Evolutionary conservation across 1,140 invertebrate species (phyloP).

Genomic region (Atopsyche davidsoni): DNA sequence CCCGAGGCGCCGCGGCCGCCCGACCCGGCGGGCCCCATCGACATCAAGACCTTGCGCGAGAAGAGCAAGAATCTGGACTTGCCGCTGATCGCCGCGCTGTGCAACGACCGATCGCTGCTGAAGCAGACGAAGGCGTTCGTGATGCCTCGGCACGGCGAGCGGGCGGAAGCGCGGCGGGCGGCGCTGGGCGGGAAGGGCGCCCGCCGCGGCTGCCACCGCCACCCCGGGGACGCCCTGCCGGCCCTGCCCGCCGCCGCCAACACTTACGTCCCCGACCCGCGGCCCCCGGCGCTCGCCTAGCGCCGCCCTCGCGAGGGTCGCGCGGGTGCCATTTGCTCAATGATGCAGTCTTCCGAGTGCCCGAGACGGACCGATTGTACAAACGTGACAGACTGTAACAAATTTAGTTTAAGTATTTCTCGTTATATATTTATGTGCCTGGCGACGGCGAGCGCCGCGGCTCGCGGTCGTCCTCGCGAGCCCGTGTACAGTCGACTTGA

Average conservation of each 20-base stretch:
- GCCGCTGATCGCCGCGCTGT: conserved; percentile 81
- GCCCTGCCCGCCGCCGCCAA: conserved; percentile 27
- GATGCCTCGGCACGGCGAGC: conserved; percentile 52
- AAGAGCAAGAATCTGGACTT: conserved; percentile 83
- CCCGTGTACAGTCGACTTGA: no score
- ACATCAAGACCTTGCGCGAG: conserved; percentile 74
- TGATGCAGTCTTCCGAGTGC: no score
- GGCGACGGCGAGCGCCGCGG: no score
- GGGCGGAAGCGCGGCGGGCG: conserved; percentile 9
- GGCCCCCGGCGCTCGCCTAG: conserved; percentile 25
- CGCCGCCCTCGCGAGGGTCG: conserved; percentile 3
- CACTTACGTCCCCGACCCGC: conserved; percentile 27
- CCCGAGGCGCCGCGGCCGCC: conserved; percentile 45
- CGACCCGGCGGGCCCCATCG: conserved; percentile 50
- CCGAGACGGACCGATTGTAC: no score
- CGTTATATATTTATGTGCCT: no score
- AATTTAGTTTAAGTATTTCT: no score
- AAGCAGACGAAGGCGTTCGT: conserved; percentile 81
- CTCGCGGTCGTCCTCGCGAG: no score
- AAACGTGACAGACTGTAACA: no score
- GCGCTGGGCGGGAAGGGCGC: conserved; percentile 1
- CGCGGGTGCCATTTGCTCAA: no score
- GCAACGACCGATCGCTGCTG: conserved; percentile 78
- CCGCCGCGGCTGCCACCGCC: conserved; percentile 20
- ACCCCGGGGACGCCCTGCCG: conserved; percentile 27